Base-by-base conservation (phyloP, 2,113 vertebrate species). In the Asarcornis scutulata region DNA sequence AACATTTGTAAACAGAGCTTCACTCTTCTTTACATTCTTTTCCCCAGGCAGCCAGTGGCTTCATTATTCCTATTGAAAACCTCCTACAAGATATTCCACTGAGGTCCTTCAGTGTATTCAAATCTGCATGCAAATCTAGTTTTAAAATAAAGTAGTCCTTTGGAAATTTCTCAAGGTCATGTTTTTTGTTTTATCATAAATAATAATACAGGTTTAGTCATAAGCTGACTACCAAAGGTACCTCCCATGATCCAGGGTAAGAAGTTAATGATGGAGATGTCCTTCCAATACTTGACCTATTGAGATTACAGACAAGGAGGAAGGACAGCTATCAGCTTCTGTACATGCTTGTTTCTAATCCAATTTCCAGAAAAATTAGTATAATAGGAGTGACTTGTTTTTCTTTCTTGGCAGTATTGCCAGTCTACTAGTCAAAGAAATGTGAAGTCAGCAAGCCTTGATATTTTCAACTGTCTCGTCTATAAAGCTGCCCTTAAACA, bases 251-350 rank as follows among this genome's bases (percentile, higher is more conserved):
- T 36, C 13, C 5, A 25, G 34, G 25, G 27, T 56, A 64, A 84
- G 56, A 86, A 74, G 76, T 88, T 83, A 89, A 92, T 94, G 67
- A 88, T 86, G 85, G 72, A 86, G 63, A 59, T 52, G 13, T 5
- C 15, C 36, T 86, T 50, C 55, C 59, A 81, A 63, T 40, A 83
- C 20, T 7, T 29, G 27, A 53, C 8, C 31, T 26, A n/a, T 58
- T 60, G 75, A 78, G 32, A 76, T 87, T 78, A 60, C 31, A 80
- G 84, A 53, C n/a, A 62, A 77, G 31, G n/a, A 73, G 7, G 42
- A 73, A 69, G 22, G 31, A 76, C 38, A 71, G 5, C 62, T 73
- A 32, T 6, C 38, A 36, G 11, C 16, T 80, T 50, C 75, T 36
- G 17, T 25, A 63, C 21, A 74, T 73, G 17, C 29, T 58, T 83